Evolutionary conservation across 2,113 vertebrate genomes (phyloP).

Genomic region (Lamprotornis superbus): DNA sequence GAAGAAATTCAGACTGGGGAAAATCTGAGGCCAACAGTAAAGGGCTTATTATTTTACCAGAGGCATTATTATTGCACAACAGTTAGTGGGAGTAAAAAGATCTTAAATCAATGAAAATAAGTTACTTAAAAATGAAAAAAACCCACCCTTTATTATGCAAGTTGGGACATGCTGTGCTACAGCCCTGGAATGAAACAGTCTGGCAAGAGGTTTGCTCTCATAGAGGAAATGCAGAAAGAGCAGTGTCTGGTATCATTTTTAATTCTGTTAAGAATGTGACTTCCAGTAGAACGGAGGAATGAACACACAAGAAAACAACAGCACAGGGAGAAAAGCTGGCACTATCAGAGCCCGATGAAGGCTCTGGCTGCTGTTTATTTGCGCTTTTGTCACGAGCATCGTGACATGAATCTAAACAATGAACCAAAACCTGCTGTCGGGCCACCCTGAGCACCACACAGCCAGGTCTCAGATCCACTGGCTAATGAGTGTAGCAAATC

Average conservation of each 20-base stretch:
- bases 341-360: neutral
- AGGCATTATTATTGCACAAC: neutral
- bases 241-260: slow-evolving; percentile 46
- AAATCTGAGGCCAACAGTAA: neutral
- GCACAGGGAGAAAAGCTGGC: neutral
- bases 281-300: slow-evolving; percentile 12
- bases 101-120: slow-evolving; percentile 44
- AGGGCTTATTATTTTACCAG: slow-evolving; percentile 31
- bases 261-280: slow-evolving; percentile 39
- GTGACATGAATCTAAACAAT: neutral
- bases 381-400: neutral
- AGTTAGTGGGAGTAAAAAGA: slow-evolving; percentile 1
- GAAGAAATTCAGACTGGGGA: neutral
- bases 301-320: neutral
- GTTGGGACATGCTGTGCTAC: slow-evolving; percentile 44
- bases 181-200: neutral
- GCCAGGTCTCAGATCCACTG: neutral
- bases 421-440: slow-evolving; percentile 34
- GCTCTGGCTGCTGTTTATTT: neutral
- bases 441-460: neutral
- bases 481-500: slow-evolving; percentile 22
- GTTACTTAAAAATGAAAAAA: slow-evolving; percentile 16
- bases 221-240: slow-evolving; percentile 41
- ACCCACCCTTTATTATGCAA: slow-evolving; percentile 26
- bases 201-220: slow-evolving; percentile 14